Percentiles rank a stretch among this genome's conserved stretches.
Evolutionary conservation across 2,888 invertebrate genomes (phyloP).

Genomic region (Tryphoninae sp.): DNA sequence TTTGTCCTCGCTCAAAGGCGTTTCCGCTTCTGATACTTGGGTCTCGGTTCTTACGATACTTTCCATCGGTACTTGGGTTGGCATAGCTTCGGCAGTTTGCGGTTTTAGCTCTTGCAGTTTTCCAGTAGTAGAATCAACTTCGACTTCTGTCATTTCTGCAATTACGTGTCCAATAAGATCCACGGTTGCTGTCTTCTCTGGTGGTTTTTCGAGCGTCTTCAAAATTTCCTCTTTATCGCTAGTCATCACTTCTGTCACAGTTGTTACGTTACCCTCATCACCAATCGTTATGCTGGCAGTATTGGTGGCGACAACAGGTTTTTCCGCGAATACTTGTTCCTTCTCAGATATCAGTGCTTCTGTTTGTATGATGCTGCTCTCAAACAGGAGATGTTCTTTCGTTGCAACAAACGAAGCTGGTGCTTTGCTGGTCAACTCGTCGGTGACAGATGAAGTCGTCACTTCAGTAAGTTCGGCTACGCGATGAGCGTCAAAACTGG

Average conservation of each 20-base stretch:
- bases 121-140: constrained; percentile 81
- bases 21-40: constrained; percentile 84
- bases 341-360: constrained; percentile 84
- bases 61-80: constrained; percentile 83
- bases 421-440: constrained; percentile 80
- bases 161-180: constrained; percentile 82
- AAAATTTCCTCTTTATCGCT: constrained; percentile 83
- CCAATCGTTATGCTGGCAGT: constrained; percentile 75
- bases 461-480: constrained; percentile 85
- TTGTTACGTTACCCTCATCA: constrained; percentile 81
- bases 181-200: constrained; percentile 80
- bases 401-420: constrained; percentile 80
- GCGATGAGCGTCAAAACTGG: constrained; percentile 81
- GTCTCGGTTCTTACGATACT: constrained; percentile 83
- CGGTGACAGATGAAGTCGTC: constrained; percentile 82
- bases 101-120: constrained; percentile 71
- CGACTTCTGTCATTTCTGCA: constrained; percentile 82
- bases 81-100: constrained; percentile 81
- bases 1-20: constrained; percentile 78
- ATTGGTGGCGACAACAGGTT: constrained; percentile 70
- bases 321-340: constrained; percentile 81
- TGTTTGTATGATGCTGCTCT: constrained; percentile 83
- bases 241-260: constrained; percentile 83
- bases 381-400: constrained; percentile 82
- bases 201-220: constrained; percentile 78